A percentile compares a stretch with the other conserved stretches of the same genome.
Conservation (phyloP, 2,888 invertebrate genomes). For the Ceramica pisi region DNA sequence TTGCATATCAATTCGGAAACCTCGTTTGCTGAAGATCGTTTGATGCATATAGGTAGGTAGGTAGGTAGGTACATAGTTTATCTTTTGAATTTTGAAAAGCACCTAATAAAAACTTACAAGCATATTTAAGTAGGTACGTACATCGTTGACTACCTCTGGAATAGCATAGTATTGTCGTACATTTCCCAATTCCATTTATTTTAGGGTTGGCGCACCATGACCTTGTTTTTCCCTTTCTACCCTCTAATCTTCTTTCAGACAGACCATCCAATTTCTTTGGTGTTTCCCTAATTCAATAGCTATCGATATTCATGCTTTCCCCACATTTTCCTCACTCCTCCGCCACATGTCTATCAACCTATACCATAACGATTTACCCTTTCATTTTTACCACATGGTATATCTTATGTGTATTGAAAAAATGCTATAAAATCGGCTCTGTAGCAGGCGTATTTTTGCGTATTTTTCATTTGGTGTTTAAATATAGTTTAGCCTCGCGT, state of each 20-base stretch:
- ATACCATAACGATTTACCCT: too few relatives aligned
- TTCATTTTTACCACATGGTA: neutral
- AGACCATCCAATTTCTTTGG: neutral
- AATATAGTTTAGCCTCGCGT: constrained; percentile 77
- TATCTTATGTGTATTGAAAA: constrained; percentile 3
- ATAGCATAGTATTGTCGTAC: too few relatives aligned
- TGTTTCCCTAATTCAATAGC: neutral
- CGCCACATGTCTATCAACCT: too few relatives aligned
- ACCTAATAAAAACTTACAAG: constrained; percentile 2
- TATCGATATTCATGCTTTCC: neutral
- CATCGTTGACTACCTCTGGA: neutral
- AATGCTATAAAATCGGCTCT: constrained; percentile 20
- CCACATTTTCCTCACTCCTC: neutral
- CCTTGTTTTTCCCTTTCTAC: too few relatives aligned
- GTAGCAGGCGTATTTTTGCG: constrained; percentile 26
- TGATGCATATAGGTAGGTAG: too few relatives aligned
- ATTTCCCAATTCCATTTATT: neutral
- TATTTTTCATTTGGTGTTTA: constrained; percentile 66
- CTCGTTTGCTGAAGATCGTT: constrained; percentile 1
- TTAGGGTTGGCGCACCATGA: neutral
- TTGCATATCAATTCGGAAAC: neutral
- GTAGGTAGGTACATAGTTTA: neutral
- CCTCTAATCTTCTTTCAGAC: neutral
- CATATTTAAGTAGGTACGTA: too few relatives aligned
- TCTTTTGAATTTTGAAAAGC: neutral